Evolutionary conservation across 2,888 invertebrate genomes (phyloP).

Genomic region (Tinea trinotella): DNA sequence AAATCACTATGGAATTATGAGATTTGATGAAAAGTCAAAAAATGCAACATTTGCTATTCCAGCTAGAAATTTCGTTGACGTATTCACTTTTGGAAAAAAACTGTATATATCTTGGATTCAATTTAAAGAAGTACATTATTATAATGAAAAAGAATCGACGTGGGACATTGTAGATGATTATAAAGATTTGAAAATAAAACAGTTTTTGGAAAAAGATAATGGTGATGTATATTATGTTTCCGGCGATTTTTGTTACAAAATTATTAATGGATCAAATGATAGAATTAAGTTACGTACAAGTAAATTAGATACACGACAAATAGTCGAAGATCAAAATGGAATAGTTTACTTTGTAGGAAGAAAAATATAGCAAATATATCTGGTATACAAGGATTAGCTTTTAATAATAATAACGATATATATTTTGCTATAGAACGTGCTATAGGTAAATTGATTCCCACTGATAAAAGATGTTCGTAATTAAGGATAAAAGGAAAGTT

Average conservation of each 20-base stretch:
- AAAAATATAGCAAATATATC: neutral
- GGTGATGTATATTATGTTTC: conserved; percentile 10
- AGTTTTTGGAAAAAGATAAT: conserved; percentile 7
- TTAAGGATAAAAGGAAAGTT: neutral
- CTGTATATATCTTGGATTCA: conserved; percentile 9
- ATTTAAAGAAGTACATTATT: conserved; percentile 8
- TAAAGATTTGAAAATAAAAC: neutral
- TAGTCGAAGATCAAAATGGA: neutral
- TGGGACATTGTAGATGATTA: neutral
- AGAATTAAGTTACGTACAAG: neutral
- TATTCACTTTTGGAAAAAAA: conserved; percentile 2
- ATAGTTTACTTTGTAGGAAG: neutral
- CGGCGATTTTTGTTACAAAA: neutral
- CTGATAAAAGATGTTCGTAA: neutral
- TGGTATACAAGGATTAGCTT: neutral
- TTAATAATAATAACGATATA: neutral
- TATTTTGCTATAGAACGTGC: conserved; percentile 9
- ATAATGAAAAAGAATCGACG: neutral
- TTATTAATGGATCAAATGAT: neutral
- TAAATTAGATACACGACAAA: neutral
- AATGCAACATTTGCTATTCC: neutral
- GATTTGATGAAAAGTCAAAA: neutral
- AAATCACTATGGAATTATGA: conserved; percentile 12
- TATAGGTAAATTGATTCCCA: conserved; percentile 1
- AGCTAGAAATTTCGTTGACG: conserved; percentile 7